Conservation (phyloP, 2,113 vertebrate species). For the Carassius auratus region DNA sequence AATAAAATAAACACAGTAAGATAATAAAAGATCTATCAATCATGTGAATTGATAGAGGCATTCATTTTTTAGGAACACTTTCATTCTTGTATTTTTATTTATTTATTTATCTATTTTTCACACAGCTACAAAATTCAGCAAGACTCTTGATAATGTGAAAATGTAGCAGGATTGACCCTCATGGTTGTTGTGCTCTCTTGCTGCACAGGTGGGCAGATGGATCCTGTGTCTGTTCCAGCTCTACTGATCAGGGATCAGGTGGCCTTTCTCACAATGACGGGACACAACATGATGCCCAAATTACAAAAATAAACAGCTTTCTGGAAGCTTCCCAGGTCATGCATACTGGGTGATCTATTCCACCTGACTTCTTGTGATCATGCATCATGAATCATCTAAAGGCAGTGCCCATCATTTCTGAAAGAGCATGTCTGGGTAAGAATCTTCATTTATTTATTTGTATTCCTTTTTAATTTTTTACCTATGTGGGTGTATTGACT, state of each 20-base stretch:
- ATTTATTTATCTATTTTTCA: neutral
- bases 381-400: no score
- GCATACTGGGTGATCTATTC: conserved; percentile 5
- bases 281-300: conserved; percentile 1
- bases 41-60: neutral
- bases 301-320: conserved; percentile 3
- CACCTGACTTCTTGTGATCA: neutral
- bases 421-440: no score
- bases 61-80: neutral
- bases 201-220: conserved; percentile 21
- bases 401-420: no score
- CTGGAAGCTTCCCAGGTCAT: neutral
- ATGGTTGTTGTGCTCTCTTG: neutral
- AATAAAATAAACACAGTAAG: neutral
- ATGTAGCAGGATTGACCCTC: neutral
- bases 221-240: conserved; percentile 16
- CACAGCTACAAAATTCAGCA: neutral
- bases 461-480: neutral
- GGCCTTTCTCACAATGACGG: conserved; percentile 15
- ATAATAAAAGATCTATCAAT: neutral
- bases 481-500: neutral
- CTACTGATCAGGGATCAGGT: conserved; percentile 47
- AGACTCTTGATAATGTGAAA: neutral
- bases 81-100: neutral
- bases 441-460: neutral